Base-by-base conservation (phyloP, 1,140 invertebrate species). In the Chelonus insularis region DNA sequence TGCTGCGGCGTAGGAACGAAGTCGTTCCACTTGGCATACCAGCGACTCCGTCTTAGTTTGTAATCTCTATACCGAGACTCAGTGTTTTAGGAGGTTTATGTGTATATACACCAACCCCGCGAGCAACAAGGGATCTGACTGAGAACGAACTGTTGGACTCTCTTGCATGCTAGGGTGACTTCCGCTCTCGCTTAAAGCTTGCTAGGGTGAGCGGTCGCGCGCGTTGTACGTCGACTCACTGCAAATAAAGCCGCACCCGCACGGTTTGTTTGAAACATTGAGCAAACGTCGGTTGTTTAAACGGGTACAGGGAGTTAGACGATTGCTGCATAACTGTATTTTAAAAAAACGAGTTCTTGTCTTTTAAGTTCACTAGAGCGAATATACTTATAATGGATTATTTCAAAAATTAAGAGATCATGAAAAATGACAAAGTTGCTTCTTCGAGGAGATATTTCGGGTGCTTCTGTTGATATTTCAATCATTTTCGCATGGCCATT, bases 231-330 rank as follows among this genome's bases (percentile, higher is more conserved):
- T 66, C 62, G 62, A 63, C 65, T 72, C 64, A 71, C 69, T 71
- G 70, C 69, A 72, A 72, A 72, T 72, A 72, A 72, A 72, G 70
- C 67, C 64, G 65, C 67, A 64, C 65, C 65, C 67, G 65, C 65
- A 60, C 55, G 62, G 70, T 72, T 72, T 72, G 70, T 71, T 72
- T 71, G 70, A 72, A 72, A 72, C 70, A 72, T 72, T 68, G 67
- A 71, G 69, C 67, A 72, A 72, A 72, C 69, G 67, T 69, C 65
- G 70, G 69, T 69, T 71, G 67, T 72, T 72, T 71, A 72, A 71
- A 63, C 69, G 65, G 62, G 54, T 43, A 57, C 41, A 59, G 64
- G 66, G 65, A 68, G 61, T 63, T 69, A 67, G 64, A 57, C 54
- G 64, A 45, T 43, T 63, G 52, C 62, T 37, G 56, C 64, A 61